Evolutionary conservation across 2,113 vertebrate genomes (phyloP).

Genomic region (human (Homo sapiens)): GRCh38 chr2:165761501-165762000

Average conservation of each 20-base stretch:
- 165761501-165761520: too few species aligned
- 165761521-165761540: not conserved
- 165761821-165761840: not conserved
- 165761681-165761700: not conserved
- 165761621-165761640: not conserved
- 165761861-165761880: not conserved
- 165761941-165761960: constrained; percentile 93
- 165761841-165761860: constrained; percentile 20
- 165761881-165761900: constrained; percentile 75
- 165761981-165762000: constrained; percentile 94
- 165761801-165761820: constrained; percentile 29
- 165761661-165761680: not conserved
- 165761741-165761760: not conserved
- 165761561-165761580: not conserved
- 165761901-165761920: constrained; percentile 99
- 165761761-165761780: not conserved
- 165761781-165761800: not conserved
- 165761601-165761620: not conserved
- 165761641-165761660: not conserved
- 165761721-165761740: not conserved
- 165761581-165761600: not conserved
- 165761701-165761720: not conserved
- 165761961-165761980: constrained; percentile 98
- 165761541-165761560: not conserved
- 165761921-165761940: constrained; percentile 95